Evolutionary conservation across 2,797 vertebrate genomes (phyloP).

Genomic region (Sus cebifrons): DNA sequence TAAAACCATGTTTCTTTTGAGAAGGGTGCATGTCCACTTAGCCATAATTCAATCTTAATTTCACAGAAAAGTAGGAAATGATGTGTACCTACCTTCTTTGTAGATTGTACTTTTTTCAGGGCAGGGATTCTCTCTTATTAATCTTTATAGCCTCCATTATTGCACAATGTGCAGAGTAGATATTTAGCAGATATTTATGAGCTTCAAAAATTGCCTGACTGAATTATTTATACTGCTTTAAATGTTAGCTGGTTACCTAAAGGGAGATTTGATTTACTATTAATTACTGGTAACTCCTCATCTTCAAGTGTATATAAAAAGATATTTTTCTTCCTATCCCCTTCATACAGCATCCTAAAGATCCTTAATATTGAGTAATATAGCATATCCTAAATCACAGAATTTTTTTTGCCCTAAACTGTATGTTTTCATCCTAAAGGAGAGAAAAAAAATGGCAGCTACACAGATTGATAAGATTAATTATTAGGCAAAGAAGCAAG

Average conservation of each 20-base stretch:
- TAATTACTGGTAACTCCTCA: not conserved
- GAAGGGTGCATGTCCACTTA: not conserved
- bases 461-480: slow-evolving; percentile 15
- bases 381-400: not conserved
- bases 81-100: not conserved
- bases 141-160: not conserved
- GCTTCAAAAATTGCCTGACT: not conserved
- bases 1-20: not conserved
- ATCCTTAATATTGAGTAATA: not conserved
- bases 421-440: slow-evolving; percentile 8
- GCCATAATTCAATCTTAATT: not conserved
- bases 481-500: slow-evolving; percentile 67
- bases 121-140: not conserved
- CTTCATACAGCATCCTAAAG: not conserved
- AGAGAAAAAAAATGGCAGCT: not conserved
- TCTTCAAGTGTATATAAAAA: not conserved
- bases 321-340: not conserved
- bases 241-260: not conserved
- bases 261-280: not conserved
- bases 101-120: not conserved
- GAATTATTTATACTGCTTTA: slow-evolving; percentile 47
- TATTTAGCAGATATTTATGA: slow-evolving; percentile 26
- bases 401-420: not conserved
- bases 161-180: not conserved
- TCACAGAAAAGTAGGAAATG: slow-evolving; percentile 21